These are phyloP conservation scores for Sebastes vulpes DNA, from an alignment of 2,797 vertebrate genomes.

Conservation along the genomic window DNA sequence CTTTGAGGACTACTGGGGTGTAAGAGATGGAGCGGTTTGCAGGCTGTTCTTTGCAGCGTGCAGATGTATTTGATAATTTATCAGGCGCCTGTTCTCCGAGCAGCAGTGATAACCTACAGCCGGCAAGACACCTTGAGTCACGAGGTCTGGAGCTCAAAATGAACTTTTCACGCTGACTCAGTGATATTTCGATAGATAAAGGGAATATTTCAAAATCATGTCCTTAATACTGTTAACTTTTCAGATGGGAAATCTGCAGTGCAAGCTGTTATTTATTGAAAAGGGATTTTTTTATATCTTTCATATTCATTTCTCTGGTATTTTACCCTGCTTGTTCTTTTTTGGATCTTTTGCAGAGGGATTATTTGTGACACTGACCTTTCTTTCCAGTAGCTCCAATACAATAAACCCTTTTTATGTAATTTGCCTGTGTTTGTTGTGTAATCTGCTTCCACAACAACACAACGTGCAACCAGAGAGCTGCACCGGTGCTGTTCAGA, in stretches of 20 bases:
- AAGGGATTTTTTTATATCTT: background rate
- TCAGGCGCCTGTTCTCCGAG: constrained; percentile 34
- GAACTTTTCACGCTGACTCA: constrained; percentile 35
- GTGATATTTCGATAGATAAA: constrained; percentile 23
- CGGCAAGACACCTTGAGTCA: constrained; percentile 35
- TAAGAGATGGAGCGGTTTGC: constrained; percentile 39
- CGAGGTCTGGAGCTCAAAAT: constrained; percentile 10
- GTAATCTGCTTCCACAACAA: constrained; percentile 9
- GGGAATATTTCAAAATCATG: constrained; percentile 7
- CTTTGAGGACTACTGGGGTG: constrained; percentile 39
- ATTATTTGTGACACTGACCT: background rate
- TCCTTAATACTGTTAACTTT: background rate
- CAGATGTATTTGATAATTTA: constrained; percentile 68
- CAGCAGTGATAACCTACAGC: constrained; percentile 50
- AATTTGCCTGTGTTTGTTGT: constrained; percentile 8
- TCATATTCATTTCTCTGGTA: background rate
- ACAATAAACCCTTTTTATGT: constrained; percentile 11
- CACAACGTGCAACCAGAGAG: background rate
- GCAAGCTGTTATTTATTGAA: constrained; percentile 4
- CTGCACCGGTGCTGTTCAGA: constrained; percentile 22
- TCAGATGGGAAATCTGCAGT: background rate
- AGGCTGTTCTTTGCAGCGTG: constrained; percentile 37
- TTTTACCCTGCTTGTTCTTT: background rate
- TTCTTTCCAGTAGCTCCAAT: background rate
- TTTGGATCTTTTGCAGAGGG: background rate